Conservation (phyloP, 2,113 vertebrate genomes). For the Eupsittula cactorum region DNA sequence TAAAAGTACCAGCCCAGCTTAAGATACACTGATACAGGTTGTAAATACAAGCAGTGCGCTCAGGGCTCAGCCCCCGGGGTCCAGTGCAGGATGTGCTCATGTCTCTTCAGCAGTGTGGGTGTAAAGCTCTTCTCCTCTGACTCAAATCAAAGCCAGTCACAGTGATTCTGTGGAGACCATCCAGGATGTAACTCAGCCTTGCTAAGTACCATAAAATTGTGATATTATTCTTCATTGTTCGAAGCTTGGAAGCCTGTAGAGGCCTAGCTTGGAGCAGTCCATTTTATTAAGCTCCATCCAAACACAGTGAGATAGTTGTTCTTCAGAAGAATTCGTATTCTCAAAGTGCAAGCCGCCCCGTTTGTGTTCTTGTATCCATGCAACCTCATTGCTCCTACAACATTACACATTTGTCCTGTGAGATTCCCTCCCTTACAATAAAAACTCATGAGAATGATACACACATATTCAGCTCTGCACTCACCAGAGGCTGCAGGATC, state of each 20-base stretch:
- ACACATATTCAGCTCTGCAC: not conserved
- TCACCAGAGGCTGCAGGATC: not conserved
- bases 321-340: not conserved
- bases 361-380: constrained; percentile 61
- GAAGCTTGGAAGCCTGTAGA: constrained; percentile 29
- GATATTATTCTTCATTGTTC: constrained; percentile 58
- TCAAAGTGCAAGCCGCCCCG: constrained; percentile 8
- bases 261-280: constrained; percentile 36
- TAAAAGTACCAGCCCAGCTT: not conserved
- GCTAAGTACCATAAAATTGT: constrained; percentile 27
- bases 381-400: constrained; percentile 53
- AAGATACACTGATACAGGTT: not conserved
- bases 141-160: not conserved
- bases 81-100: not conserved
- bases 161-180: constrained; percentile 23
- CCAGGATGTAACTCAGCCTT: constrained; percentile 42
- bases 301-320: constrained; percentile 38
- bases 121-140: constrained; percentile 23
- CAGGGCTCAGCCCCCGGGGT: not conserved
- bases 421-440: constrained; percentile 57
- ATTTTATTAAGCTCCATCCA: constrained; percentile 50
- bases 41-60: not conserved
- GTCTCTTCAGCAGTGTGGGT: not conserved
- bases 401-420: constrained; percentile 59
- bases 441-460: constrained; percentile 38